phyloP scores from a whole-genome alignment of 1,140 invertebrate genomes.

The Ips nitidus region DNA sequence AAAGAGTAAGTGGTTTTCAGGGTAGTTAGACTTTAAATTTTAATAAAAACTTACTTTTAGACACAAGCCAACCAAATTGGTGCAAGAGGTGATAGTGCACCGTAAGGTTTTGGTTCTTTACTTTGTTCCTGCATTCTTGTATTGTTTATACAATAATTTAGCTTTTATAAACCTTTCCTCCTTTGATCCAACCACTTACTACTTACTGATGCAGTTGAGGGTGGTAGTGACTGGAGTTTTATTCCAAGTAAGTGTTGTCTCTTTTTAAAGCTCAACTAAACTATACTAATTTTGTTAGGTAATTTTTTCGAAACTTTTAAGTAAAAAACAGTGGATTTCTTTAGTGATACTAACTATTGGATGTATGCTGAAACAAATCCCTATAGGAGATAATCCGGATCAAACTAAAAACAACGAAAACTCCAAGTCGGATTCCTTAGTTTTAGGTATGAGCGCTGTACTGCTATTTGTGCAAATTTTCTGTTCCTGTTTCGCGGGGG shows the following conservation, averaged over 20 bases:
- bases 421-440: constrained; percentile 54
- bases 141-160: constrained; percentile 95
- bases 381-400: constrained; percentile 56
- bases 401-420: constrained; percentile 42
- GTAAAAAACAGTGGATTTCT: constrained; percentile 85
- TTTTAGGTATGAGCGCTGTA: constrained; percentile 69
- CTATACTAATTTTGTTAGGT: constrained; percentile 59
- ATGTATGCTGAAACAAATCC: constrained; percentile 89
- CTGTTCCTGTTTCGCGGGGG: constrained; percentile 91
- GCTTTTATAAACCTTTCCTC: constrained; percentile 86
- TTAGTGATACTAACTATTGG: constrained; percentile 82
- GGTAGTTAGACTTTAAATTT: neutral
- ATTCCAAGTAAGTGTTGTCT: constrained; percentile 73
- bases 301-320: constrained; percentile 84
- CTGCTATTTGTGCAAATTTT: constrained; percentile 83
- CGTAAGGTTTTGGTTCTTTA: constrained; percentile 77
- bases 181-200: constrained; percentile 95
- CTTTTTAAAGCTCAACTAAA: neutral
- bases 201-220: constrained; percentile 87
- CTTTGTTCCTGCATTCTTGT: constrained; percentile 86
- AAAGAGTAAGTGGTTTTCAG: constrained; percentile 62
- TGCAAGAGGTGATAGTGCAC: constrained; percentile 60
- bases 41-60: constrained; percentile 49
- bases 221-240: constrained; percentile 90
- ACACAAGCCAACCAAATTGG: constrained; percentile 55